Evolutionary conservation across 2,888 invertebrate species (phyloP).

Genomic region (Mythimna albipuncta): DNA sequence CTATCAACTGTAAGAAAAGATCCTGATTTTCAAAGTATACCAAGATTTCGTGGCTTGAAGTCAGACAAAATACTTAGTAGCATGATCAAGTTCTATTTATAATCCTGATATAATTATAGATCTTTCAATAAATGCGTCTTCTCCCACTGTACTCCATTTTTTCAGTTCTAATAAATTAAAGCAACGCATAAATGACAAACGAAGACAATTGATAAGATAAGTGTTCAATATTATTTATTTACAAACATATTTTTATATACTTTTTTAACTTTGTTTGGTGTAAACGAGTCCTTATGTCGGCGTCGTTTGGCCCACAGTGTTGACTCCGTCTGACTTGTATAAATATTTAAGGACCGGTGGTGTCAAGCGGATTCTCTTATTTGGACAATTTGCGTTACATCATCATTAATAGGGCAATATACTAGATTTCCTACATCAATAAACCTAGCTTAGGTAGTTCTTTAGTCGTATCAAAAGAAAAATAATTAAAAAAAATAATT

Average conservation of each 20-base stretch:
- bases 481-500: not conserved
- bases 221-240: not conserved
- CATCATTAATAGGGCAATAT: conserved; percentile 66
- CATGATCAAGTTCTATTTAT: too few relatives aligned
- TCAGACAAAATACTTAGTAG: too few relatives aligned
- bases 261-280: conserved; percentile 6
- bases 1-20: too few relatives aligned
- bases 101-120: too few relatives aligned
- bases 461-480: not conserved
- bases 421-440: conserved; percentile 11
- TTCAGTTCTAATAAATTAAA: too few relatives aligned
- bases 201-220: too few relatives aligned
- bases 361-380: conserved; percentile 79
- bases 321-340: conserved; percentile 66
- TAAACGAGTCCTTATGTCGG: conserved; percentile 57
- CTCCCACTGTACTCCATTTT: too few relatives aligned
- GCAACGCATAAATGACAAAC: too few relatives aligned
- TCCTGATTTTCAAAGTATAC: too few relatives aligned
- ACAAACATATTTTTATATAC: not conserved
- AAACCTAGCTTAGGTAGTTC: not conserved
- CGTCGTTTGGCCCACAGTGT: conserved; percentile 44
- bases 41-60: too few relatives aligned
- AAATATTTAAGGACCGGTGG: conserved; percentile 77
- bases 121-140: too few relatives aligned
- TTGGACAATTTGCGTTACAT: conserved; percentile 75